A percentile compares a stretch with the other conserved stretches of the same genome.
Conservation (phyloP, 92 coral and sea anemone genomes). For the Nematostella vectensis region DNA sequence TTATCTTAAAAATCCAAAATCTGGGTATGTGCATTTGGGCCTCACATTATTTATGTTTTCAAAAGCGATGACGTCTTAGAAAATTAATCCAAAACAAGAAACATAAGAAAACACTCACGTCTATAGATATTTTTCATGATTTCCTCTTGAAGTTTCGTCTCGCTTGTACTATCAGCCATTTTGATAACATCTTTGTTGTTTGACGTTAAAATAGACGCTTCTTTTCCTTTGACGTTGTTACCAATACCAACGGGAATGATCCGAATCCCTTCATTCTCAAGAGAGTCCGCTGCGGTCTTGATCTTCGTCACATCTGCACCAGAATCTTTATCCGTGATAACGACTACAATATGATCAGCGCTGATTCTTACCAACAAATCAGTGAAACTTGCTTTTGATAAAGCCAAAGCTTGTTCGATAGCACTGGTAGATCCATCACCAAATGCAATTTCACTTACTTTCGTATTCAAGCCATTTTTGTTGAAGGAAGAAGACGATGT, state of each 20-base stretch:
- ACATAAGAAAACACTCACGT: too few relatives aligned
- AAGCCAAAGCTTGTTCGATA: slow-evolving; percentile 18
- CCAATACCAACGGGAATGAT: slow-evolving; percentile 23
- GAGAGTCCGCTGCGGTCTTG: slow-evolving; percentile 5
- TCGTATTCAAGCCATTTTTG: not conserved
- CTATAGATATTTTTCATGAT: slow-evolving; percentile 21
- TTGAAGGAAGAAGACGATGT: slow-evolving; percentile 2
- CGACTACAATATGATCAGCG: slow-evolving; percentile 20
- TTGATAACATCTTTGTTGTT: slow-evolving; percentile 20
- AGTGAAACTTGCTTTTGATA: slow-evolving; percentile 9
- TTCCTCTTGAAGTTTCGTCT: slow-evolving; percentile 2
- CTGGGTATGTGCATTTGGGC: too few relatives aligned
- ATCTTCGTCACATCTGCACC: not conserved
- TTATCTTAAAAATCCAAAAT: too few relatives aligned
- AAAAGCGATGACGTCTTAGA: too few relatives aligned
- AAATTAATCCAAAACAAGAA: too few relatives aligned
- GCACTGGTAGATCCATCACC: slow-evolving; percentile 11
- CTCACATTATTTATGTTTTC: too few relatives aligned
- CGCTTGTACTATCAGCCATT: slow-evolving; percentile 10
- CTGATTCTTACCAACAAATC: slow-evolving; percentile 11
- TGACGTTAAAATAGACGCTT: slow-evolving; percentile 13
- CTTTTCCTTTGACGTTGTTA: slow-evolving; percentile 9
- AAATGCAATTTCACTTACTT: not conserved
- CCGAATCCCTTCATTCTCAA: slow-evolving; percentile 21
- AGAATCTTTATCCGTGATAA: slow-evolving; percentile 20